Conservation (phyloP, 92 coral and sea anemone species). For the Nematostella vectensis region DNA sequence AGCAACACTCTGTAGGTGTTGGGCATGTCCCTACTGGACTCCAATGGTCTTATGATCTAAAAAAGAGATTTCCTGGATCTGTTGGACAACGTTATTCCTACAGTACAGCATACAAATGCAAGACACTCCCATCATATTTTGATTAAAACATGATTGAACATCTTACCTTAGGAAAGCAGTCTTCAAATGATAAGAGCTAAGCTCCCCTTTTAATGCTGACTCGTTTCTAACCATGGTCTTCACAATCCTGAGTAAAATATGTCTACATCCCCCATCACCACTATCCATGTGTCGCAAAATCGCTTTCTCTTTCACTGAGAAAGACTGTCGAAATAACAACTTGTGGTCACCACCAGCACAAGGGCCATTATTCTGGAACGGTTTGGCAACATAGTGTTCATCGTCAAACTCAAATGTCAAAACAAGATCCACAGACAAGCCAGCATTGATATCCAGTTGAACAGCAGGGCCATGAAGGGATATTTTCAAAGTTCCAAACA, state of each 20-base stretch:
- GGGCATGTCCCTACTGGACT: no score
- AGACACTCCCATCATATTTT: no score
- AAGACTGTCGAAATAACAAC: constrained; percentile 54
- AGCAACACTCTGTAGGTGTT: no score
- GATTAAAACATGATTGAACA: neutral
- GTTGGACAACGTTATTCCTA: no score
- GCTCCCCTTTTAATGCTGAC: constrained; percentile 22
- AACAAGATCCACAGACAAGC: constrained; percentile 59
- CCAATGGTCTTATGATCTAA: no score
- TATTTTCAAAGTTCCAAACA: constrained; percentile 24
- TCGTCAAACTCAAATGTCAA: constrained; percentile 42
- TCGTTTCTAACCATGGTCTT: constrained; percentile 52
- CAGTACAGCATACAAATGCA: no score
- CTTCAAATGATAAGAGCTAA: constrained; percentile 65
- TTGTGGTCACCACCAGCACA: neutral
- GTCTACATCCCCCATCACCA: constrained; percentile 50
- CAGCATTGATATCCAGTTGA: constrained; percentile 51
- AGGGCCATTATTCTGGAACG: no score
- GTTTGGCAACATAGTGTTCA: constrained; percentile 57
- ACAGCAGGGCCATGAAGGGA: constrained; percentile 72
- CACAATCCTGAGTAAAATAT: constrained; percentile 59
- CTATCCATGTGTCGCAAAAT: constrained; percentile 42
- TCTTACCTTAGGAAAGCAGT: constrained; percentile 52
- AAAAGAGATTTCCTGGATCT: no score
- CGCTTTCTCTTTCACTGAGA: constrained; percentile 46